phyloP scores from a whole-genome alignment of 2,113 vertebrate species.

The Pongo pygmaeus region DNA sequence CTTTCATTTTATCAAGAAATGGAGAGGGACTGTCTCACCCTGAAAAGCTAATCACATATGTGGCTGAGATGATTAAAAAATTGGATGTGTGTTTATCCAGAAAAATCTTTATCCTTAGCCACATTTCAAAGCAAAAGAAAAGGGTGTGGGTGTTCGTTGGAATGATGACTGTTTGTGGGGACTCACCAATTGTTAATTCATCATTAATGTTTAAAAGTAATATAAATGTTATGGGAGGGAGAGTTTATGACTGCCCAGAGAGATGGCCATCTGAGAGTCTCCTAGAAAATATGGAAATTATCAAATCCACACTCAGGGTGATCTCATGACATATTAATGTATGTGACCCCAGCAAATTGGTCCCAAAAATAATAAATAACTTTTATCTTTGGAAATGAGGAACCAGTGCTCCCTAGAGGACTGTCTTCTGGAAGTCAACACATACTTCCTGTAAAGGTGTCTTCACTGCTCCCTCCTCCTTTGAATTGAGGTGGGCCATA shows the following conservation, averaged over 20 bases:
- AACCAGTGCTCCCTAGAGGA: constrained; percentile 44
- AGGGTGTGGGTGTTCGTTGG: constrained; percentile 64
- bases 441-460: constrained; percentile 34
- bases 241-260: constrained; percentile 68
- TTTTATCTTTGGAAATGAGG: constrained; percentile 54
- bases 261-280: constrained; percentile 65
- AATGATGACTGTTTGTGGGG: constrained; percentile 45
- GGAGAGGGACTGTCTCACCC: neutral
- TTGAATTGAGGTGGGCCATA: neutral
- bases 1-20: constrained; percentile 43
- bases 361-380: constrained; percentile 63
- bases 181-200: constrained; percentile 66
- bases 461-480: neutral
- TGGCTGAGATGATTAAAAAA: constrained; percentile 49
- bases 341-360: constrained; percentile 64
- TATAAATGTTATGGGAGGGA: constrained; percentile 67
- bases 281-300: constrained; percentile 79
- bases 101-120: constrained; percentile 40
- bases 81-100: constrained; percentile 29
- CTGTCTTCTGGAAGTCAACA: constrained; percentile 39
- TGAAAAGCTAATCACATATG: constrained; percentile 33
- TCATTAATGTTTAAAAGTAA: constrained; percentile 74
- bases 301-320: constrained; percentile 77
- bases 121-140: constrained; percentile 74
- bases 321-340: constrained; percentile 74